Conservation (phyloP, 1,140 invertebrate species). For the Drosophila obscura region DNA sequence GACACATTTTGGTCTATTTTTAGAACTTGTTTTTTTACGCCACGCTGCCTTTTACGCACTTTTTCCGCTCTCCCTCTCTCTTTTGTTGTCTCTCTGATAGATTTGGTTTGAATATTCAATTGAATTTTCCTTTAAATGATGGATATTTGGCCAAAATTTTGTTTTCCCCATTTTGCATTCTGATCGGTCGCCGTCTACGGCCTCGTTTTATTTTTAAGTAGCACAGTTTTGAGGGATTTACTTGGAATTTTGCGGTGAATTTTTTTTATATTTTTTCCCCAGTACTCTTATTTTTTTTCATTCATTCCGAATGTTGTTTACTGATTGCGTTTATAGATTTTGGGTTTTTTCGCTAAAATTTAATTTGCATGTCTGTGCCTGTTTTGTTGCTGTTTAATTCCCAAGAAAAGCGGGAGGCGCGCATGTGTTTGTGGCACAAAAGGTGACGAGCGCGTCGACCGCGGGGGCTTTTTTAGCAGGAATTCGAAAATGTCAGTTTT, state of each 20-base stretch:
- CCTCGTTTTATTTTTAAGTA: constrained; percentile 59
- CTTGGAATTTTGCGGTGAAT: constrained; percentile 59
- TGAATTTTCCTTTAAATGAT: constrained; percentile 31
- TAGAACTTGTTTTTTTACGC: constrained; percentile 56
- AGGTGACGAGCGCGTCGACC: not conserved
- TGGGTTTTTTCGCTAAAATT: constrained; percentile 34
- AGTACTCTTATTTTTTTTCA: not conserved
- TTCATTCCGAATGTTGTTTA: constrained; percentile 36
- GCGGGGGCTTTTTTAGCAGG: constrained; percentile 19
- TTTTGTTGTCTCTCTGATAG: not conserved
- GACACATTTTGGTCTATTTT: constrained; percentile 64
- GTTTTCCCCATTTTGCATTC: constrained; percentile 23
- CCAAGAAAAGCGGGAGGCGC: constrained; percentile 17
- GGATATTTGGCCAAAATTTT: constrained; percentile 20
- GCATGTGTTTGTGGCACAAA: constrained; percentile 7
- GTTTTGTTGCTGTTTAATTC: constrained; percentile 42
- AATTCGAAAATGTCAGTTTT: constrained; percentile 43
- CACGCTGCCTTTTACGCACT: constrained; percentile 56
- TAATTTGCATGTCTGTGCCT: constrained; percentile 43
- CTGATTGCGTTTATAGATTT: constrained; percentile 43
- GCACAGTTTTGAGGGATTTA: constrained; percentile 74
- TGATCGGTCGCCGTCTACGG: not conserved
- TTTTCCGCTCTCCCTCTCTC: constrained; percentile 22
- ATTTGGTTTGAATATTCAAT: constrained; percentile 20
- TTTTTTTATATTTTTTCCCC: constrained; percentile 9